Conservation (phyloP, 1,140 invertebrate species). For the Drosophila sturtevanti region DNA sequence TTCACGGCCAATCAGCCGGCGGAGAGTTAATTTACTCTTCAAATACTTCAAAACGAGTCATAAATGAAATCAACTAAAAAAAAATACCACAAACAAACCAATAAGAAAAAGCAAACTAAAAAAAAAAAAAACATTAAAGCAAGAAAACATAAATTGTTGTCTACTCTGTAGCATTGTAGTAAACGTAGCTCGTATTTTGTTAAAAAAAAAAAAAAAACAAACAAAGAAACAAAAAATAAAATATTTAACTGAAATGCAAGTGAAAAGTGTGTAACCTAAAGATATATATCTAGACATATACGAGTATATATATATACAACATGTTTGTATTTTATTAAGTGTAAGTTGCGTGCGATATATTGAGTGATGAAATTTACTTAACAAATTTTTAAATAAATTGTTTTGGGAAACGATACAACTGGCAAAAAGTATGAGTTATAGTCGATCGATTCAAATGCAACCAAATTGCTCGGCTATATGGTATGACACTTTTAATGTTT, state of each 20-base stretch:
- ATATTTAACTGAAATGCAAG: slow-evolving; percentile 22
- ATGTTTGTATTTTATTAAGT: slow-evolving; percentile 1
- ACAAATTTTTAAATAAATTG: slow-evolving; percentile 35
- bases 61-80: slow-evolving; percentile 45
- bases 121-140: slow-evolving; percentile 18
- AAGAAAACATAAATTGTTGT: slow-evolving; percentile 69
- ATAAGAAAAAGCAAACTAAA: slow-evolving; percentile 42
- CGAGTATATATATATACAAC: background rate
- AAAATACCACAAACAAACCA: slow-evolving; percentile 24
- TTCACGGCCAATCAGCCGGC: slow-evolving; percentile 90
- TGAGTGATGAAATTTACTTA: slow-evolving; percentile 20
- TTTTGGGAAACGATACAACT: slow-evolving; percentile 14
- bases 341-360: slow-evolving; percentile 24
- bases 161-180: slow-evolving; percentile 77
- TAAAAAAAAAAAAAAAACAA: slow-evolving; percentile 57
- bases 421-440: background rate
- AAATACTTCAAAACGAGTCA: slow-evolving; percentile 43
- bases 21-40: slow-evolving; percentile 82
- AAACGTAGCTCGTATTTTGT: slow-evolving; percentile 73
- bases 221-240: slow-evolving; percentile 49
- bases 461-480: background rate
- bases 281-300: slow-evolving; percentile 9
- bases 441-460: background rate
- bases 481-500: slow-evolving; percentile 39
- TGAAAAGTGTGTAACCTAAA: slow-evolving; percentile 39